A percentile compares a stretch with the other conserved stretches of the same genome.
phyloP scores from a whole-genome alignment of 2,888 invertebrate genomes.

The Drosophila paranaensis region DNA sequence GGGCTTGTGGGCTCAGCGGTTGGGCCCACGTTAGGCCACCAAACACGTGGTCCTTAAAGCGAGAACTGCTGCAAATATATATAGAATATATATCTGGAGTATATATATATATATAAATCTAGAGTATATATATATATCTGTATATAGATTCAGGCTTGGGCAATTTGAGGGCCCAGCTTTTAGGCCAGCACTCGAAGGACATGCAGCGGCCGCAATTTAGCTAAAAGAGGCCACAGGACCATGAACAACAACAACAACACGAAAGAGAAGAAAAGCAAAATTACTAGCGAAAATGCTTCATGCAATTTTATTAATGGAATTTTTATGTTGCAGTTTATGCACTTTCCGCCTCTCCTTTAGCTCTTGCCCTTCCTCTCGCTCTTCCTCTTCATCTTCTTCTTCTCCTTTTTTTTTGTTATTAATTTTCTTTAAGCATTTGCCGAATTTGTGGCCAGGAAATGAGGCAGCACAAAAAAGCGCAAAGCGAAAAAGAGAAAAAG shows the following conservation, averaged over 20 bases:
- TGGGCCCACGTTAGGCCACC: neutral
- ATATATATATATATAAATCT: neutral
- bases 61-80: neutral
- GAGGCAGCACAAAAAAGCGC: conserved; percentile 11
- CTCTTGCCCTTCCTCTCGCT: neutral
- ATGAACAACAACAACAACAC: neutral
- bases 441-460: conserved; percentile 40
- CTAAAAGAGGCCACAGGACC: conserved; percentile 36
- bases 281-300: conserved; percentile 39
- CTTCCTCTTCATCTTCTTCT: neutral
- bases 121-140: neutral
- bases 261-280: neutral
- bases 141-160: conserved; percentile 17
- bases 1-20: conserved; percentile 18
- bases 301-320: conserved; percentile 72
- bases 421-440: conserved; percentile 24
- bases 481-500: neutral
- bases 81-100: neutral
- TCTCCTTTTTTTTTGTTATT: neutral
- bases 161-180: conserved; percentile 50
- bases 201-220: conserved; percentile 45
- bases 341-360: neutral
- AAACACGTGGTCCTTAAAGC: conserved; percentile 36
- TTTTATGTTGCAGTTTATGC: conserved; percentile 49
- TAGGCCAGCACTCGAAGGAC: conserved; percentile 43